Conservation (phyloP, 2,888 invertebrate species). For the Copidosoma aretas region DNA sequence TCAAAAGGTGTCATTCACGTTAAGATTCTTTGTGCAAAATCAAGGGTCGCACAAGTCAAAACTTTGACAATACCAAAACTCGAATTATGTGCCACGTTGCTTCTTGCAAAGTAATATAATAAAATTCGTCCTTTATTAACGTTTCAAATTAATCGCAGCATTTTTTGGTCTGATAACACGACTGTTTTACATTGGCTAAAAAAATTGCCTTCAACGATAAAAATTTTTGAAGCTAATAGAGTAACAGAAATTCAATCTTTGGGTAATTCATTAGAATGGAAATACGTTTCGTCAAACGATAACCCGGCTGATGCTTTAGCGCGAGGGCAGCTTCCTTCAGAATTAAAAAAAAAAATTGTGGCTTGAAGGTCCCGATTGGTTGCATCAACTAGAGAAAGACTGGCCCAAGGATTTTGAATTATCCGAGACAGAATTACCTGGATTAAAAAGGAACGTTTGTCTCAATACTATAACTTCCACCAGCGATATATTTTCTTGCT, state of each 20-base stretch:
- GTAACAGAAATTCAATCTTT: not conserved
- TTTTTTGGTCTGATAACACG: no score
- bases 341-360: not conserved
- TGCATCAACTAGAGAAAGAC: not conserved
- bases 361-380: not conserved
- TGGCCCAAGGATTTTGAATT: no score
- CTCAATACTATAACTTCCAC: no score
- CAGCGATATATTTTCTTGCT: no score
- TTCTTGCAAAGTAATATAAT: no score
- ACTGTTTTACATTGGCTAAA: no score
- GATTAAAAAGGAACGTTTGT: no score
- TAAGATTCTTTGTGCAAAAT: not conserved
- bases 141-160: no score
- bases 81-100: slow-evolving; percentile 5
- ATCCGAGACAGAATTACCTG: no score
- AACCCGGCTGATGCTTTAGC: not conserved
- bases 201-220: no score
- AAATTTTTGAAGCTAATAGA: no score
- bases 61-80: slow-evolving; percentile 1
- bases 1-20: not conserved
- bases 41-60: not conserved
- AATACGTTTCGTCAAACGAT: not conserved
- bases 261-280: not conserved
- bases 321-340: not conserved
- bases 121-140: no score